Conservation (phyloP, 2,888 invertebrate species). For the Labia minor region DNA sequence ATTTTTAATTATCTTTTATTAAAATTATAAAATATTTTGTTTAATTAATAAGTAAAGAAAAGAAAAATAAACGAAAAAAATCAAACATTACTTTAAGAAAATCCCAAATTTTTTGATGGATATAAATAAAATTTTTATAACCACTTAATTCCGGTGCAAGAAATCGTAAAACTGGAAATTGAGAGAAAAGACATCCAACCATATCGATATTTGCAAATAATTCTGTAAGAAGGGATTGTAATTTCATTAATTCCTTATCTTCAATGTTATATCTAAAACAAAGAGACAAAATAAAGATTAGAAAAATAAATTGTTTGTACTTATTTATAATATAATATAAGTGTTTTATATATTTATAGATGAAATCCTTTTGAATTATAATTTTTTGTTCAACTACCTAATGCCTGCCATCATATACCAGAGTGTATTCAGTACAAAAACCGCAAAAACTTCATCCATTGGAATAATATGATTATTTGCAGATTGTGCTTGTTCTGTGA, state of each 20-base stretch:
- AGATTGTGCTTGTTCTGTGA: slow-evolving; percentile 35
- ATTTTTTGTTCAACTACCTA: too few relatives aligned
- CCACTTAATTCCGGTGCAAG: slow-evolving; percentile 66
- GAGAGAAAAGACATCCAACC: slow-evolving; percentile 69
- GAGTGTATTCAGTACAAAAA: slow-evolving; percentile 61
- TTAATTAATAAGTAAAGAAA: neutral
- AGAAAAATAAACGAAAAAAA: neutral
- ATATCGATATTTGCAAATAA: slow-evolving; percentile 66
- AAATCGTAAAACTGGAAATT: slow-evolving; percentile 59
- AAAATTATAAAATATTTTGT: too few relatives aligned
- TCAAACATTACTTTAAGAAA: slow-evolving; percentile 48
- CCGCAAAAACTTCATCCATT: slow-evolving; percentile 60
- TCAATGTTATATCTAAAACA: slow-evolving; percentile 53
- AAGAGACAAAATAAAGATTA: neutral
- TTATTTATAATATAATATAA: neutral
- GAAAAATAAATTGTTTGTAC: neutral
- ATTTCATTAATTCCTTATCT: slow-evolving; percentile 53
- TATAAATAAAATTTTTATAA: slow-evolving; percentile 58
- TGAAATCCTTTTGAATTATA: too few relatives aligned
- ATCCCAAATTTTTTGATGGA: slow-evolving; percentile 59
- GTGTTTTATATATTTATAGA: too few relatives aligned
- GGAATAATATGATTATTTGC: slow-evolving; percentile 37
- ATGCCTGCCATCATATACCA: slow-evolving; percentile 76
- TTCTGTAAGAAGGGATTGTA: slow-evolving; percentile 58
- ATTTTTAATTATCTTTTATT: too few relatives aligned